These are phyloP conservation scores for Lasioglossum villosulum DNA, from an alignment of 2,888 invertebrate species.

Conservation along the genomic window DNA sequence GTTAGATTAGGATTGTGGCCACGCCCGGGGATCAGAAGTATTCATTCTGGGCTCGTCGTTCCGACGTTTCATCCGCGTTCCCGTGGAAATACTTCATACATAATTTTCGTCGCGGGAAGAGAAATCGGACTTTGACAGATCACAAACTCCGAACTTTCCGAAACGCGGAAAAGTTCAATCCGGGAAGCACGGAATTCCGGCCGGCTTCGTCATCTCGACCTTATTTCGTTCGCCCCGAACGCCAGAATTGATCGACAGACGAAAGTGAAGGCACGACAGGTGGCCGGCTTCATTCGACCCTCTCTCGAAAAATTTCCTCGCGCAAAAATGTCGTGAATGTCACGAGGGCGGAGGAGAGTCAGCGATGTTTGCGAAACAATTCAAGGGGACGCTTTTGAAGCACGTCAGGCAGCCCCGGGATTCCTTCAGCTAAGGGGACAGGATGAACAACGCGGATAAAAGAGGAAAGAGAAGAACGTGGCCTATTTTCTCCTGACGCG, in stretches of 20 bases:
- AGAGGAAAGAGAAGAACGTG: neutral
- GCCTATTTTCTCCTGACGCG: constrained; percentile 9
- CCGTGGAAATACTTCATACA: neutral
- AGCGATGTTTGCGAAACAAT: constrained; percentile 59
- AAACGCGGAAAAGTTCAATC: constrained; percentile 17
- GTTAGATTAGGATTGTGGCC: neutral
- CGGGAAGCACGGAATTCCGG: neutral
- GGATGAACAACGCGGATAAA: neutral
- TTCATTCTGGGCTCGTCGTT: neutral
- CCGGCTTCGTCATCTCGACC: neutral
- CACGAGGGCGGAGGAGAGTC: neutral
- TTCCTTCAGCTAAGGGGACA: constrained; percentile 34
- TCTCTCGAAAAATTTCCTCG: constrained; percentile 15
- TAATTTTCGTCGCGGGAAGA: neutral
- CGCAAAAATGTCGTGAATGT: constrained; percentile 18
- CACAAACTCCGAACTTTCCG: neutral
- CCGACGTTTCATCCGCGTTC: neutral
- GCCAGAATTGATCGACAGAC: constrained; percentile 26
- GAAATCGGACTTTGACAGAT: neutral
- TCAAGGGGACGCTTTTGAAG: constrained; percentile 34
- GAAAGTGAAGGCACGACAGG: constrained; percentile 24
- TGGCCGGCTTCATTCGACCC: constrained; percentile 8
- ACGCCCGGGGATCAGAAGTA: neutral
- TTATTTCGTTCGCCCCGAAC: neutral
- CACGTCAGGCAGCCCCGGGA: constrained; percentile 27